Evolutionary conservation across 1,140 invertebrate genomes (phyloP).

Genomic region (Spodoptera litura): DNA sequence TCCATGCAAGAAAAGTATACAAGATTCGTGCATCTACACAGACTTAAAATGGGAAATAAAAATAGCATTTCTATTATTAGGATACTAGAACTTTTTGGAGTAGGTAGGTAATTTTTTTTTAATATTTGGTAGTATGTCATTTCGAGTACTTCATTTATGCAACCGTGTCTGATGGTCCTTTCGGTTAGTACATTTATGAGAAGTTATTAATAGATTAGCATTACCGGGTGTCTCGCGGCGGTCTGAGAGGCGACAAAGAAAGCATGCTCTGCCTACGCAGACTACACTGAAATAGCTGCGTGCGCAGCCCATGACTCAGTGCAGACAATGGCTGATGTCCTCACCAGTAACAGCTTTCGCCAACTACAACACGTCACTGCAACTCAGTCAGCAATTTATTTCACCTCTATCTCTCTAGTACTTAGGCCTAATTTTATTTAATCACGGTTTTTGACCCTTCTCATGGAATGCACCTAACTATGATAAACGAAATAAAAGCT

Average conservation of each 20-base stretch:
- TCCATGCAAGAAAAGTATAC: too few species aligned
- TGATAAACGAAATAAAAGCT: too few species aligned
- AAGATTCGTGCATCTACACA: too few species aligned
- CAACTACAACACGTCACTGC: constrained; percentile 61
- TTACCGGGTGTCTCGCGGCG: constrained; percentile 56
- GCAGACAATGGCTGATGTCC: constrained; percentile 73
- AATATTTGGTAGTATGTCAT: too few species aligned
- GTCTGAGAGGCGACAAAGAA: constrained; percentile 63
- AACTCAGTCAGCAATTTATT: constrained; percentile 17
- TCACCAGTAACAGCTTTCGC: constrained; percentile 71
- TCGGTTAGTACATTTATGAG: neutral
- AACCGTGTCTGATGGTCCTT: neutral
- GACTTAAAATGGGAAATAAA: too few species aligned
- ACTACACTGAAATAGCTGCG: constrained; percentile 73
- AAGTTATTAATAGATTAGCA: constrained; percentile 41
- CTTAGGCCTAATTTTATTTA: too few species aligned
- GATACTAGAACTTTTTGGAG: too few species aligned
- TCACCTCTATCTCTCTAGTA: neutral
- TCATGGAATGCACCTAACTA: too few species aligned
- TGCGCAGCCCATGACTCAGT: constrained; percentile 78
- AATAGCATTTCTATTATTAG: too few species aligned
- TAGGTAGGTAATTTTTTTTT: too few species aligned
- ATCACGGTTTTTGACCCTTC: too few species aligned
- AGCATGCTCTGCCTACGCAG: constrained; percentile 67
- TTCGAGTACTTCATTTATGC: neutral